These are phyloP conservation scores for Pammene aurita DNA, from an alignment of 2,888 invertebrate species.

Conservation along the genomic window DNA sequence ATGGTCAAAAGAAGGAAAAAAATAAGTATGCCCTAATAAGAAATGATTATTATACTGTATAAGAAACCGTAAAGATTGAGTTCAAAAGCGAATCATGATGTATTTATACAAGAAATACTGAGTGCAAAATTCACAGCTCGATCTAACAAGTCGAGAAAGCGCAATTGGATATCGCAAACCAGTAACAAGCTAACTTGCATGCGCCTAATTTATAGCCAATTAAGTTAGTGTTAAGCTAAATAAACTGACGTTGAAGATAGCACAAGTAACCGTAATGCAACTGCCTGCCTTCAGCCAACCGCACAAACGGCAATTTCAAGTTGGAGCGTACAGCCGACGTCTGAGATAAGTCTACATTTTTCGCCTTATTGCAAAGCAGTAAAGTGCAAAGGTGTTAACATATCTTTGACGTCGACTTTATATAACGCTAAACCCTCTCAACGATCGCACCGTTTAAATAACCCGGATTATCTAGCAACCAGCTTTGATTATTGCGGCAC, in stretches of 20 bases:
- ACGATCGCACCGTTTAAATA: slow-evolving; percentile 61
- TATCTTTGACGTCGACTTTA: not conserved
- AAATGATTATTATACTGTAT: not conserved
- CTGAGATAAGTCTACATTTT: too few species aligned
- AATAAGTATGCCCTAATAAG: not conserved
- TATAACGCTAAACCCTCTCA: slow-evolving; percentile 52
- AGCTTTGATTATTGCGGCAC: slow-evolving; percentile 64
- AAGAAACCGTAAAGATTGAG: not conserved
- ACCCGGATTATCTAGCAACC: slow-evolving; percentile 60
- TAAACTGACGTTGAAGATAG: slow-evolving; percentile 75
- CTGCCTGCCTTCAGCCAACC: slow-evolving; percentile 54
- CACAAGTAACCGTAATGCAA: slow-evolving; percentile 69
- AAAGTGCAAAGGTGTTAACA: too few species aligned
- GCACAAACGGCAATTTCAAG: slow-evolving; percentile 56
- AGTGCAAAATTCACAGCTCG: slow-evolving; percentile 42
- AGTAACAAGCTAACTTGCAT: slow-evolving; percentile 70
- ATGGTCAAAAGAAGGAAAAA: not conserved
- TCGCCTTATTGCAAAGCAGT: too few species aligned
- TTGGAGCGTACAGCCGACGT: slow-evolving; percentile 50
- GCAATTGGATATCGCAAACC: slow-evolving; percentile 53
- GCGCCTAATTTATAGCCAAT: slow-evolving; percentile 80
- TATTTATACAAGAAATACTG: not conserved
- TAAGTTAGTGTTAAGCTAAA: slow-evolving; percentile 79
- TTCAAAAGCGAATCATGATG: too few species aligned
- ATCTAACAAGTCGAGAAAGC: slow-evolving; percentile 66